These are phyloP conservation scores for Nannoperca obscura DNA, from an alignment of 2,797 vertebrate species.

Conservation along the genomic window DNA sequence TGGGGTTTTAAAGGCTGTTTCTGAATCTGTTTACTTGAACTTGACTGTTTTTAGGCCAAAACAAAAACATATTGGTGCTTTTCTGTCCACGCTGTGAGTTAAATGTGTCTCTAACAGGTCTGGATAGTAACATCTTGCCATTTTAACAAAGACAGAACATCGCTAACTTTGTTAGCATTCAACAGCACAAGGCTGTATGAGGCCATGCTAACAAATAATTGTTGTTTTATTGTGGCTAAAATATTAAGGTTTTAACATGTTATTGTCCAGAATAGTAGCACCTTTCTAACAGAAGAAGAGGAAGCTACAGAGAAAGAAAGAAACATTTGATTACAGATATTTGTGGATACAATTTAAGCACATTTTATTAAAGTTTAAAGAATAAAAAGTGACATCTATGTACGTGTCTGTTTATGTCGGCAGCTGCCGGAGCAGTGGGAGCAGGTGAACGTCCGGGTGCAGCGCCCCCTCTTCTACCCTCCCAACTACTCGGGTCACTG, in stretches of 20 bases:
- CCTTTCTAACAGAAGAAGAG: background rate
- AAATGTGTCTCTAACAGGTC: no score
- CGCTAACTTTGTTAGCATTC: background rate
- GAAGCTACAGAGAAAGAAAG: background rate
- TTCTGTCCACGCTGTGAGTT: no score
- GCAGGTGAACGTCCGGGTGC: slow-evolving; percentile 87
- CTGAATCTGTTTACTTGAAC: no score
- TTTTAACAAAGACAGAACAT: no score
- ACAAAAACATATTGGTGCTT: no score
- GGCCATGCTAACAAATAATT: no score
- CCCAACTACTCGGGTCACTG: slow-evolving; percentile 84
- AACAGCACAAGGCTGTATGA: no score
- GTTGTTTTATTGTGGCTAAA: background rate
- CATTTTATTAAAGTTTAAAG: background rate
- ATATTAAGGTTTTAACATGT: background rate
- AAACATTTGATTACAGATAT: background rate
- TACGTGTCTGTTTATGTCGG: slow-evolving; percentile 12
- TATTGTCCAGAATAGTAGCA: background rate
- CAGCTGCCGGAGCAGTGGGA: slow-evolving; percentile 97
- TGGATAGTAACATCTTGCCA: no score
- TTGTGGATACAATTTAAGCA: background rate
- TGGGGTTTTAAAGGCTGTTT: no score
- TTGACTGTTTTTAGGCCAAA: no score
- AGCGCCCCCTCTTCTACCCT: slow-evolving; percentile 85
- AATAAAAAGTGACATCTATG: background rate